A percentile compares a stretch with the other conserved stretches of the same genome.
phyloP scores from a whole-genome alignment of 2,797 vertebrate species.

The Triplophysa bombifrons region DNA sequence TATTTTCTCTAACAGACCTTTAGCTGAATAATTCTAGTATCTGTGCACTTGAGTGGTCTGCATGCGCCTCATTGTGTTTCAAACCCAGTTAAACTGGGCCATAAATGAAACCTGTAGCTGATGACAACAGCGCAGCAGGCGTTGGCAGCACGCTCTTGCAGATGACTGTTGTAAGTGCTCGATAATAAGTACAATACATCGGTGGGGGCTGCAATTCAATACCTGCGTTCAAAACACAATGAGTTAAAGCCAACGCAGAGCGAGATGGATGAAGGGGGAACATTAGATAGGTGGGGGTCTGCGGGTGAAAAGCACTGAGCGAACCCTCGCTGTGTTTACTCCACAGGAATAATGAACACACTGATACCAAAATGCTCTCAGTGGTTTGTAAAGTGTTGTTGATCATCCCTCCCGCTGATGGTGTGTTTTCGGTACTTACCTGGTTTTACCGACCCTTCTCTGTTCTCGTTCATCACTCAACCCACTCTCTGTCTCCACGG shows the following conservation, averaged over 20 bases:
- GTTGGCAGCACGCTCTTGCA: not conserved
- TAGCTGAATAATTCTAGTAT: not conserved
- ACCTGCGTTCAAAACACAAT: constrained; percentile 45
- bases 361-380: constrained; percentile 30
- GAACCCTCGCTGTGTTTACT: constrained; percentile 40
- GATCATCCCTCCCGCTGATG: constrained; percentile 37
- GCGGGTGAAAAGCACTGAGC: constrained; percentile 7
- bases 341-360: constrained; percentile 40
- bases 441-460: constrained; percentile 3
- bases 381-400: constrained; percentile 42
- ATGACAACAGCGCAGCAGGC: not conserved
- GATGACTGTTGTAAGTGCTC: constrained; percentile 5
- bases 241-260: constrained; percentile 48
- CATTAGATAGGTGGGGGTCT: constrained; percentile 11
- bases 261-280: constrained; percentile 19
- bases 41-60: not conserved
- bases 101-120: constrained; percentile 16
- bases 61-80: not conserved
- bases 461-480: constrained; percentile 23
- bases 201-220: constrained; percentile 37
- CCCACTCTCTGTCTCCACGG: constrained; percentile 2
- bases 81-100: not conserved
- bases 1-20: not conserved
- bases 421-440: constrained; percentile 13
- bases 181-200: constrained; percentile 3